Conservation (phyloP, 92 coral and sea anemone species). For the Epizoanthus ramosus region DNA sequence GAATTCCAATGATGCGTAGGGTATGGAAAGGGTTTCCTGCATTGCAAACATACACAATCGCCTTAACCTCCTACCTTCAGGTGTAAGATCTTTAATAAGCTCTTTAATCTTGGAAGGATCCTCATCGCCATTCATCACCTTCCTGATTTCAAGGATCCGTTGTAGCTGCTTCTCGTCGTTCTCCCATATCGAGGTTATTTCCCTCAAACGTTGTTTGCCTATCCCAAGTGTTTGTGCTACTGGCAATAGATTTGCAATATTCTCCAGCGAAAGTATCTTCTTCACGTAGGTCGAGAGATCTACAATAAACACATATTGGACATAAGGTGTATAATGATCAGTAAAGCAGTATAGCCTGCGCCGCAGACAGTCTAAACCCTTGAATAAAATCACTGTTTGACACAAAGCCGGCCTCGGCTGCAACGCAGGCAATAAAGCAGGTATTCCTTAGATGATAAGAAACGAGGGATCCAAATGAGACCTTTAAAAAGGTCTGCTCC, state of each 20-base stretch:
- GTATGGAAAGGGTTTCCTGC: no score
- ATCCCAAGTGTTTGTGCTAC: conserved; percentile 1
- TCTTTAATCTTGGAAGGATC: conserved; percentile 15
- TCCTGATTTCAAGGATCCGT: not conserved
- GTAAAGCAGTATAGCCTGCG: no score
- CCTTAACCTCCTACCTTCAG: not conserved
- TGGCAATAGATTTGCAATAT: conserved; percentile 4
- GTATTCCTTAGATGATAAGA: not conserved
- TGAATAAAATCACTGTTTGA: no score
- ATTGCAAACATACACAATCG: no score
- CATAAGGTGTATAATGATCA: no score
- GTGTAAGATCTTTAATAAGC: not conserved
- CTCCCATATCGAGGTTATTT: not conserved
- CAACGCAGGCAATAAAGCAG: no score
- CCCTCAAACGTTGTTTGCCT: not conserved
- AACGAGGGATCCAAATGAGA: not conserved
- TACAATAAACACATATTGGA: not conserved
- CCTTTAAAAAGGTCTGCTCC: not conserved
- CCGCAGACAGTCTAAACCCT: no score
- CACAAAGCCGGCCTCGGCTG: no score
- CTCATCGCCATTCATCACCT: not conserved
- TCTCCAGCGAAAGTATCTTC: not conserved
- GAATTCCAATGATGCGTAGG: no score
- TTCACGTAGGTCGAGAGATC: not conserved
- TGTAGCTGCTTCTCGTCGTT: conserved; percentile 3